phyloP scores from a whole-genome alignment of 2,888 invertebrate genomes.

The Epistrophe eligans region DNA sequence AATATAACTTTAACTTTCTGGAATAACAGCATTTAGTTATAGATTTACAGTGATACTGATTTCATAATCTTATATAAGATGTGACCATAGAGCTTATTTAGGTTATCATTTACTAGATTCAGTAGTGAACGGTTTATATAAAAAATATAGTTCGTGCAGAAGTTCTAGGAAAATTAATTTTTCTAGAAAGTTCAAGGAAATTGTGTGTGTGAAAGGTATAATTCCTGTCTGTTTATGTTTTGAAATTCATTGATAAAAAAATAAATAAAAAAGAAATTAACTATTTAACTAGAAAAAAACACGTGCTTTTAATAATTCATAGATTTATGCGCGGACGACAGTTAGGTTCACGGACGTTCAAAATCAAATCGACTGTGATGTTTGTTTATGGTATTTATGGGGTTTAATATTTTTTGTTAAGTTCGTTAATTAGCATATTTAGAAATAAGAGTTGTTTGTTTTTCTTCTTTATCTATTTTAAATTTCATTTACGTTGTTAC shows the following conservation, averaged over 20 bases:
- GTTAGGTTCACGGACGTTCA: constrained; percentile 31
- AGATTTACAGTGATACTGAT: constrained; percentile 5
- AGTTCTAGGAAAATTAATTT: constrained; percentile 21
- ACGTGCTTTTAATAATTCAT: constrained; percentile 1
- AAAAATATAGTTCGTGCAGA: neutral
- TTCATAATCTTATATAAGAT: constrained; percentile 36
- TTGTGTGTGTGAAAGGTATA: constrained; percentile 12
- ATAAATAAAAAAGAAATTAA: neutral
- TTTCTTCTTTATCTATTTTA: neutral
- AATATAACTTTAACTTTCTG: constrained; percentile 22
- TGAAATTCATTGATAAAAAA: neutral
- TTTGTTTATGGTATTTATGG: constrained; percentile 25
- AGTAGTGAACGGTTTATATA: constrained; percentile 21
- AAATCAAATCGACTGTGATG: constrained; percentile 14
- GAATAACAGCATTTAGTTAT: constrained; percentile 37
- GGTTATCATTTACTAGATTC: constrained; percentile 30
- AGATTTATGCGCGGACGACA: neutral
- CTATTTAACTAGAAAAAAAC: neutral
- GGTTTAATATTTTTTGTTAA: neutral
- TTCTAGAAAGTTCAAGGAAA: constrained; percentile 14
- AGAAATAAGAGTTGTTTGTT: neutral
- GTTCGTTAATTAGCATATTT: neutral
- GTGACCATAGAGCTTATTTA: constrained; percentile 20
- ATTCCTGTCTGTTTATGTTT: neutral
- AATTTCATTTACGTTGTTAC: neutral